A percentile compares a stretch with the other conserved stretches of the same genome.
Conservation (phyloP, 2,888 invertebrate species). For the Harpalus rubripes region DNA sequence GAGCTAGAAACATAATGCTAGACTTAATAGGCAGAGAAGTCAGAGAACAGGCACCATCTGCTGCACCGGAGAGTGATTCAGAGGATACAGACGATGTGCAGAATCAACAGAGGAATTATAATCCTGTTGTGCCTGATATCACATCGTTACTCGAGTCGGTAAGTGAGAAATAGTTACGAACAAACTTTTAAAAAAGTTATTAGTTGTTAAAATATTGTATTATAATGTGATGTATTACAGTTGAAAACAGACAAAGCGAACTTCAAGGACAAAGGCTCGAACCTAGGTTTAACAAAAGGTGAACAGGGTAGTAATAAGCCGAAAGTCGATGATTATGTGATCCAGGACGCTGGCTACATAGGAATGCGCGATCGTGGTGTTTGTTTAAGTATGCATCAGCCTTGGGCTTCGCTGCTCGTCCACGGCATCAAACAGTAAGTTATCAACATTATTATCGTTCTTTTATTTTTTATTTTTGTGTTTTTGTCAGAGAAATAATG, state of each 20-base stretch:
- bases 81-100: constrained; percentile 69
- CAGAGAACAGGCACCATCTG: constrained; percentile 79
- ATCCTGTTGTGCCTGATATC: constrained; percentile 78
- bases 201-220: no score
- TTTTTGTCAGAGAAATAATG: no score
- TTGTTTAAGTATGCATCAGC: constrained; percentile 97
- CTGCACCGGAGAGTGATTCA: constrained; percentile 76
- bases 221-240: neutral
- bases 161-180: neutral
- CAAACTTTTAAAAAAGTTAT: no score
- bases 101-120: constrained; percentile 70
- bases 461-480: neutral
- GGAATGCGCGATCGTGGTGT: constrained; percentile 81
- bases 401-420: constrained; percentile 94
- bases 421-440: constrained; percentile 93
- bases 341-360: constrained; percentile 74
- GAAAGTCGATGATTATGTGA: constrained; percentile 15
- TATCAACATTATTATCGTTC: neutral
- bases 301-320: neutral
- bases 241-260: constrained; percentile 28
- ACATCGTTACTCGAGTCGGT: constrained; percentile 77
- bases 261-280: constrained; percentile 17
- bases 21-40: constrained; percentile 86
- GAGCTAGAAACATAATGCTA: constrained; percentile 85
- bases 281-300: neutral